These are phyloP conservation scores for Catostylus mosaicus DNA, from an alignment of 30 jellyfish, hydroid and myxozoan species.

Conservation along the genomic window DNA sequence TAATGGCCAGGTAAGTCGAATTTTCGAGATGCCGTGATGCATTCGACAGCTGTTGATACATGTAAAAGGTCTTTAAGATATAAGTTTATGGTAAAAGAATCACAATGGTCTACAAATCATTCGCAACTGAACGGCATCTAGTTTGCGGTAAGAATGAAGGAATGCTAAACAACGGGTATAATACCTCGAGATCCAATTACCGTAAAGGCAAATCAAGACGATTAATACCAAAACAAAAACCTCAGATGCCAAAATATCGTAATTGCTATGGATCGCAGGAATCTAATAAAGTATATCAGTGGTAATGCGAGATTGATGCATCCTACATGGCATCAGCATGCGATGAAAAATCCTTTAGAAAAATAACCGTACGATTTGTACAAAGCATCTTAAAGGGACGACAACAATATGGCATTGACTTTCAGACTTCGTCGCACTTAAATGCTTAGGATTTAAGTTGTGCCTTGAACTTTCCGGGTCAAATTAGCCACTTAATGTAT, in stretches of 20 bases:
- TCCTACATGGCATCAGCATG: not conserved
- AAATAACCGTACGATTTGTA: not conserved
- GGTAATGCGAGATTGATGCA: not conserved
- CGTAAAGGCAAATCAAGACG: not conserved
- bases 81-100: too few species aligned
- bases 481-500: too few species aligned
- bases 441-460: not conserved
- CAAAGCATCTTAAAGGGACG: not conserved
- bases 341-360: not conserved
- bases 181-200: conserved; percentile 1
- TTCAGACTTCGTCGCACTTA: not conserved
- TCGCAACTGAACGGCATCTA: too few species aligned
- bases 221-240: not conserved
- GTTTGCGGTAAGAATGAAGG: not conserved
- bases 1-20: too few species aligned
- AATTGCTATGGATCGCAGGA: too few species aligned
- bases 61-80: too few species aligned
- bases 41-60: too few species aligned
- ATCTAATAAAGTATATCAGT: too few species aligned
- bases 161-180: not conserved
- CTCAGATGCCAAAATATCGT: too few species aligned
- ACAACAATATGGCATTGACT: not conserved
- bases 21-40: too few species aligned
- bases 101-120: too few species aligned
- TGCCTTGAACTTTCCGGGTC: not conserved